Evolutionary conservation across 2,113 vertebrate genomes (phyloP).

Genomic region (Pavo muticus): DNA sequence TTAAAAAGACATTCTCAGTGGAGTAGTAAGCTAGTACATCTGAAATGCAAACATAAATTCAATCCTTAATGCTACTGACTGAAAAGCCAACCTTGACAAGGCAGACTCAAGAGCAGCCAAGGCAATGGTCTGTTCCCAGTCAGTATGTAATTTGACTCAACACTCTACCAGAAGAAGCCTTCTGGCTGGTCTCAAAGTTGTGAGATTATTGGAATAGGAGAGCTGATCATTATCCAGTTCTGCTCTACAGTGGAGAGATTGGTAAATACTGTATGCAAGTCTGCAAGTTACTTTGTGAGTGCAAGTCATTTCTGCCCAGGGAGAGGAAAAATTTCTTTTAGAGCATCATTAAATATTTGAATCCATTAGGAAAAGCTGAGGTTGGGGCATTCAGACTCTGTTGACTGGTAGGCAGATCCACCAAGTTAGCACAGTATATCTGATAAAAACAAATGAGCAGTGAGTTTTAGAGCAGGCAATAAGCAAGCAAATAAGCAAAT

Average conservation of each 20-base stretch:
- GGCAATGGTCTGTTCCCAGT: not conserved
- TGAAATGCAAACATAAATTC: not conserved
- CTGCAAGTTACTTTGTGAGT: not conserved
- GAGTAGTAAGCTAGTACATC: not conserved
- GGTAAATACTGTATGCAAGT: not conserved
- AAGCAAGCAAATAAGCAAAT: conserved; percentile 33
- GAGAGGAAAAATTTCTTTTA: not conserved
- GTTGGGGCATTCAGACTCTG: not conserved
- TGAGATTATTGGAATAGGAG: not conserved
- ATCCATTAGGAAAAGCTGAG: not conserved
- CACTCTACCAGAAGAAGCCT: not conserved
- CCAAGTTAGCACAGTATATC: not conserved
- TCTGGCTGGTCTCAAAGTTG: not conserved
- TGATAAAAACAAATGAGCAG: not conserved
- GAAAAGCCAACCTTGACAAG: not conserved
- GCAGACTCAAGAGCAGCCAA: not conserved
- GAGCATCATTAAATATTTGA: not conserved
- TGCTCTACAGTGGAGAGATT: not conserved
- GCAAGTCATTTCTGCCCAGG: not conserved
- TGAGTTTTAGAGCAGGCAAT: not conserved
- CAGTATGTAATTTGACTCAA: not conserved
- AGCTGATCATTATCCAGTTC: not conserved
- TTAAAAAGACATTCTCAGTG: not conserved
- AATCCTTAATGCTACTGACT: not conserved
- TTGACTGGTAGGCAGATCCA: not conserved